Percentiles rank a stretch among this genome's conserved stretches.
phyloP scores from a whole-genome alignment of 2,113 vertebrate genomes.

The Pseudorhombus dupliciocellatus region DNA sequence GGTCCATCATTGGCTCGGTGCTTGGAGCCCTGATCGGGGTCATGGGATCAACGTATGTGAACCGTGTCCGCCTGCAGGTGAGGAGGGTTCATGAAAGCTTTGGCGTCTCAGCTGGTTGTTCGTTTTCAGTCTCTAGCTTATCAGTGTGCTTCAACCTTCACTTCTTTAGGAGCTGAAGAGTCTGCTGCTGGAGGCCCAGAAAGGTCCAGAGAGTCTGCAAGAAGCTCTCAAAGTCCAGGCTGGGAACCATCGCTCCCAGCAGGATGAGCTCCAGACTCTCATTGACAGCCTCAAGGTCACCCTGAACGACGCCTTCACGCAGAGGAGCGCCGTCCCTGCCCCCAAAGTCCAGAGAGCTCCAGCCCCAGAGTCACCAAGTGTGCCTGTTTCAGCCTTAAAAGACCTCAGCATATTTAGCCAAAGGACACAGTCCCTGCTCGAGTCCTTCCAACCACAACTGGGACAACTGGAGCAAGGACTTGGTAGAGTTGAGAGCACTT shows the following conservation, averaged over 20 bases:
- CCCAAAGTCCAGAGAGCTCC: neutral
- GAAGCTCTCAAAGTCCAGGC: conserved; percentile 92
- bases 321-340: neutral
- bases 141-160: neutral
- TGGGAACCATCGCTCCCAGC: conserved; percentile 85
- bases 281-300: conserved; percentile 82
- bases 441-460: conserved; percentile 46
- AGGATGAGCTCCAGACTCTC: conserved; percentile 85
- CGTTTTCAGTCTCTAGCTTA: neutral
- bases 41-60: conserved; percentile 95
- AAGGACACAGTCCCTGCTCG: conserved; percentile 65
- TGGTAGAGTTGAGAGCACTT: conserved; percentile 23
- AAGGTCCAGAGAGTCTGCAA: conserved; percentile 91
- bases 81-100: neutral
- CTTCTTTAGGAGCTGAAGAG: conserved; percentile 85
- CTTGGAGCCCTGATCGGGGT: conserved; percentile 94
- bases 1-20: conserved; percentile 95
- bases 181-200: conserved; percentile 93
- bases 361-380: neutral
- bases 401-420: conserved; percentile 31
- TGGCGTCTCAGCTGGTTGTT: no score
- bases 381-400: conserved; percentile 59
- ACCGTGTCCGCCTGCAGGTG: conserved; percentile 92
- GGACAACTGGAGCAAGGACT: conserved; percentile 48
- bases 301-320: conserved; percentile 62